A percentile compares a stretch with the other conserved stretches of the same genome.
phyloP scores from a whole-genome alignment of 1,140 invertebrate species.

The Drosophila tsacasi region DNA sequence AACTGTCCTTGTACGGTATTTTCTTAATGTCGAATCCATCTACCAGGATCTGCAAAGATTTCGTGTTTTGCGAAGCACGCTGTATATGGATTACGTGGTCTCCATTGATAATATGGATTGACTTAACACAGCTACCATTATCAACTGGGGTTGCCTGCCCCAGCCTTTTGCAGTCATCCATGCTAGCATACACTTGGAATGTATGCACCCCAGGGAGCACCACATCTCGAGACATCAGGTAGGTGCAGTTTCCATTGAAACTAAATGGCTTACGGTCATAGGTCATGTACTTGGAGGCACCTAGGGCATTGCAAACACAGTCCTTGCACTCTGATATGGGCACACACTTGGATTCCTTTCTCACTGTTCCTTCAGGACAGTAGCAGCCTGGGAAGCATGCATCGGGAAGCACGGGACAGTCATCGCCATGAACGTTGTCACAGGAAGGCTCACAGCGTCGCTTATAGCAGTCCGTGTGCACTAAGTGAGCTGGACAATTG shows the following conservation, averaged over 20 bases:
- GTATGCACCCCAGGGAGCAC: constrained; percentile 86
- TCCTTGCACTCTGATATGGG: constrained; percentile 90
- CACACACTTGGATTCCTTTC: constrained; percentile 90
- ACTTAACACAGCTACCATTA: constrained; percentile 68
- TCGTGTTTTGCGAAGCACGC: constrained; percentile 68
- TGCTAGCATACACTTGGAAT: constrained; percentile 87
- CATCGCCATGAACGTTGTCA: constrained; percentile 87
- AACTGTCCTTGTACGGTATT: constrained; percentile 86
- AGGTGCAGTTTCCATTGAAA: constrained; percentile 92
- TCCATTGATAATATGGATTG: constrained; percentile 88
- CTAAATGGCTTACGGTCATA: constrained; percentile 91
- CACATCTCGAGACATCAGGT: constrained; percentile 89
- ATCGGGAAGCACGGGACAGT: constrained; percentile 88
- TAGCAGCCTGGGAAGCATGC: constrained; percentile 93
- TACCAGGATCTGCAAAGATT: constrained; percentile 60
- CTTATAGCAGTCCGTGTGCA: constrained; percentile 92
- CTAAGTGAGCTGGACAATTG: constrained; percentile 89
- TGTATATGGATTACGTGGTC: constrained; percentile 88
- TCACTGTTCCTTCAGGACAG: constrained; percentile 91
- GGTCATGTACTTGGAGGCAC: constrained; percentile 90
- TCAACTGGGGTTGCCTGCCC: constrained; percentile 45
- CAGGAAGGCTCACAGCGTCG: constrained; percentile 91
- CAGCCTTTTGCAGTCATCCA: constrained; percentile 78
- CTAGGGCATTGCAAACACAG: constrained; percentile 91
- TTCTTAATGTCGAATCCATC: constrained; percentile 85